phyloP scores from a whole-genome alignment of 2,797 vertebrate genomes.

The Anisognathus igniventris region DNA sequence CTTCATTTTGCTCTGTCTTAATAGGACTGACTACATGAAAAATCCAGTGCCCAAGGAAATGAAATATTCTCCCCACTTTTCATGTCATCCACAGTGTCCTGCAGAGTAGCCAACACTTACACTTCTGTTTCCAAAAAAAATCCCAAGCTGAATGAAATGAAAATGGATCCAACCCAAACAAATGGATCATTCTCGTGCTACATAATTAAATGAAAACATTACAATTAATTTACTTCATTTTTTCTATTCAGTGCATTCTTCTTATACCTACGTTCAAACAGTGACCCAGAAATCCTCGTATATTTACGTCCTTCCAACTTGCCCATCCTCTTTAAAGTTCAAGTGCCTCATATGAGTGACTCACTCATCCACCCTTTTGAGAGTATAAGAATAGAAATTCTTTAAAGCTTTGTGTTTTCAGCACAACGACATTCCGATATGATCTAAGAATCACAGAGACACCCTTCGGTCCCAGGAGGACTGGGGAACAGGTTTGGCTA shows the following conservation, averaged over 20 bases:
- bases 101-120: not conserved
- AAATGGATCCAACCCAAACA: not conserved
- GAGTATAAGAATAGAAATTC: conserved; percentile 41
- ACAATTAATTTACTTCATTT: not conserved
- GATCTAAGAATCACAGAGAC: conserved; percentile 47
- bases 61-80: not conserved
- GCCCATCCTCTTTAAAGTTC: conserved; percentile 45
- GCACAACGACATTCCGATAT: conserved; percentile 36
- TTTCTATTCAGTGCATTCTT: not conserved
- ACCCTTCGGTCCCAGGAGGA: conserved; percentile 30
- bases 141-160: not conserved
- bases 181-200: not conserved
- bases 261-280: not conserved
- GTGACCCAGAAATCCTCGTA: not conserved
- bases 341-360: conserved; percentile 1
- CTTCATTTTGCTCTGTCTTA: not conserved
- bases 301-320: not conserved
- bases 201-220: not conserved
- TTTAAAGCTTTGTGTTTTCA: conserved; percentile 35
- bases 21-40: not conserved
- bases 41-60: not conserved
- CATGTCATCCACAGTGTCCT: not conserved
- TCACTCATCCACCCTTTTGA: conserved; percentile 41
- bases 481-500: conserved; percentile 64
- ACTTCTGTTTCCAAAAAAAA: not conserved